Percentiles rank a stretch among this genome's conserved stretches.
phyloP scores from a whole-genome alignment of 2,888 invertebrate genomes.

The Cotesia congregata region DNA sequence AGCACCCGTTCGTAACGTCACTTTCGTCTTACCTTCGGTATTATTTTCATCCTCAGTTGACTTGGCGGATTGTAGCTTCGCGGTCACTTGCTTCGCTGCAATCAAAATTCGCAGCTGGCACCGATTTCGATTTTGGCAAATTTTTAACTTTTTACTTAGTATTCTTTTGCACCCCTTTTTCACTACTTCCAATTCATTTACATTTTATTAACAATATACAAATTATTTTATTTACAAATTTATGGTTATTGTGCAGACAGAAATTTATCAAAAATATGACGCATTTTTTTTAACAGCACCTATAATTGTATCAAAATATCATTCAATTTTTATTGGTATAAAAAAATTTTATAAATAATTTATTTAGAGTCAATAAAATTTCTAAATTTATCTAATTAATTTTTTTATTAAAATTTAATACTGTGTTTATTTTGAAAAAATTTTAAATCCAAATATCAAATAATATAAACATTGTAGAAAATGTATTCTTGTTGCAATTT shows the following conservation, averaged over 20 bases:
- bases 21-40: conserved; percentile 66
- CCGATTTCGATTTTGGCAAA: conserved; percentile 54
- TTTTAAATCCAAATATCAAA: too few species aligned
- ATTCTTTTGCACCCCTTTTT: background rate
- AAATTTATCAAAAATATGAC: conserved; percentile 5
- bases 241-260: background rate
- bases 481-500: too few species aligned
- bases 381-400: background rate
- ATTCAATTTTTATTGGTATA: background rate
- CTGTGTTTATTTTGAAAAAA: too few species aligned
- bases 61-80: conserved; percentile 70
- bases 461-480: too few species aligned
- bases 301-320: background rate
- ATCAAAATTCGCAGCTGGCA: conserved; percentile 69
- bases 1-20: conserved; percentile 56
- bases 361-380: background rate
- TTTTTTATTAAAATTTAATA: too few species aligned
- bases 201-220: background rate
- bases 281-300: background rate
- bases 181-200: background rate
- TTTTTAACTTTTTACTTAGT: conserved; percentile 35
- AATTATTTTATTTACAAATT: background rate
- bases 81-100: conserved; percentile 69
- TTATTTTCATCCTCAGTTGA: conserved; percentile 70
- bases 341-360: background rate